Percentiles rank a stretch among this genome's conserved stretches.
Evolutionary conservation across 2,888 invertebrate genomes (phyloP).

Genomic region (Andrena dorsata): DNA sequence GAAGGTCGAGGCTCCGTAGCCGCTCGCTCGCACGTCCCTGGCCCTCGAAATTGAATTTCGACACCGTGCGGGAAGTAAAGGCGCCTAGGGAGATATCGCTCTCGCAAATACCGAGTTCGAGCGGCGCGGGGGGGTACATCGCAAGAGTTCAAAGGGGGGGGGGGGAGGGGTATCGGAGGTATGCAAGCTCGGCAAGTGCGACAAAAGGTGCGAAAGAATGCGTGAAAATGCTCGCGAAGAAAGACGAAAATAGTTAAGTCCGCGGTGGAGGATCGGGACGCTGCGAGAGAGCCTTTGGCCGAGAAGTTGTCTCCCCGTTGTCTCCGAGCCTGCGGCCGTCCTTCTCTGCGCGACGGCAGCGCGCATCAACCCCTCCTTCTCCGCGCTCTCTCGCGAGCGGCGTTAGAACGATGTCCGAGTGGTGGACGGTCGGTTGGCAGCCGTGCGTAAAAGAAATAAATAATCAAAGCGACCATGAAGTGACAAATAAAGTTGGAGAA

Average conservation of each 20-base stretch:
- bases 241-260: slow-evolving; percentile 75
- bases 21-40: slow-evolving; percentile 53
- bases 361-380: slow-evolving; percentile 62
- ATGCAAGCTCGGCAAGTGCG: slow-evolving; percentile 15
- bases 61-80: slow-evolving; percentile 56
- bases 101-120: slow-evolving; percentile 32
- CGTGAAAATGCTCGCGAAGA: slow-evolving; percentile 72
- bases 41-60: slow-evolving; percentile 68
- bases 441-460: slow-evolving; percentile 84
- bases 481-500: slow-evolving; percentile 84
- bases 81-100: slow-evolving; percentile 40
- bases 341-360: slow-evolving; percentile 39
- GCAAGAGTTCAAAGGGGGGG: not conserved
- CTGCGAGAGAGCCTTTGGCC: slow-evolving; percentile 68
- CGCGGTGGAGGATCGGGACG: slow-evolving; percentile 64
- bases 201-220: slow-evolving; percentile 55
- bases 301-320: slow-evolving; percentile 12
- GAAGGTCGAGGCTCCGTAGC: slow-evolving; percentile 32
- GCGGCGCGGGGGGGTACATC: not conserved
- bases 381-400: slow-evolving; percentile 43
- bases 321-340: slow-evolving; percentile 37
- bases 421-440: slow-evolving; percentile 81
- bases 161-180: not conserved
- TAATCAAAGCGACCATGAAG: slow-evolving; percentile 85
- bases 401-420: slow-evolving; percentile 76